These are phyloP conservation scores for Coptotermes formosanus DNA, from an alignment of 1,140 invertebrate species.

Conservation along the genomic window DNA sequence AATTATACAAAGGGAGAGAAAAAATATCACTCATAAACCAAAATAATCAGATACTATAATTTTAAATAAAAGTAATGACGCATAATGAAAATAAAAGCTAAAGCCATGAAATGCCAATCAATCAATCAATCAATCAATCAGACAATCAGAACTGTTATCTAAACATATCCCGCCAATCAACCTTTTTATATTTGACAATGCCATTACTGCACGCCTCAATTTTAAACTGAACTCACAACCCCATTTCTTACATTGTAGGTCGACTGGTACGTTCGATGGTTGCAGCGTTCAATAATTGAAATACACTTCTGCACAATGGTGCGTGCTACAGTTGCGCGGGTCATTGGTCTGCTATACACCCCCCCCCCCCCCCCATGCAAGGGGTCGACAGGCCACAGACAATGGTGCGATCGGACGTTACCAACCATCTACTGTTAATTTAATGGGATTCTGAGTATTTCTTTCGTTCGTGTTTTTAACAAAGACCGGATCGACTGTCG, in stretches of 20 bases:
- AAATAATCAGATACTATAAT: no score
- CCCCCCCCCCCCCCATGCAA: no score
- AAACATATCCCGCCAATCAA: neutral
- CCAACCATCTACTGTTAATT: neutral
- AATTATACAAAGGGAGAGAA: no score
- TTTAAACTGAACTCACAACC: neutral
- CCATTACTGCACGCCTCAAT: neutral
- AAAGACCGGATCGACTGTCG: neutral
- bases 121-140: neutral
- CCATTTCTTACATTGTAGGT: neutral
- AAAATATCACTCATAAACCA: no score
- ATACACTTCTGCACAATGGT: neutral
- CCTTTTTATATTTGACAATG: neutral
- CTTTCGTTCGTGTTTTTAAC: neutral
- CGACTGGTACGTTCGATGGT: neutral
- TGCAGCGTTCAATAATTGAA: constrained; percentile 1
- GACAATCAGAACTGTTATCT: neutral
- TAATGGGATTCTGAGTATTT: neutral
- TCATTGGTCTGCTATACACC: neutral
- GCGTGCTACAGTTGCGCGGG: neutral
- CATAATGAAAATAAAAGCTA: no score
- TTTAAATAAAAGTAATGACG: no score
- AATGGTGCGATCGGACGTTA: neutral
- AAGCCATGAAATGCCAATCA: neutral
- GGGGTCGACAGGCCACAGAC: neutral